Evolutionary conservation across 2,797 vertebrate species (phyloP), one percentile per base, ranked within the genome.

Genomic region (Schizopygopsis pylzovi): DNA sequence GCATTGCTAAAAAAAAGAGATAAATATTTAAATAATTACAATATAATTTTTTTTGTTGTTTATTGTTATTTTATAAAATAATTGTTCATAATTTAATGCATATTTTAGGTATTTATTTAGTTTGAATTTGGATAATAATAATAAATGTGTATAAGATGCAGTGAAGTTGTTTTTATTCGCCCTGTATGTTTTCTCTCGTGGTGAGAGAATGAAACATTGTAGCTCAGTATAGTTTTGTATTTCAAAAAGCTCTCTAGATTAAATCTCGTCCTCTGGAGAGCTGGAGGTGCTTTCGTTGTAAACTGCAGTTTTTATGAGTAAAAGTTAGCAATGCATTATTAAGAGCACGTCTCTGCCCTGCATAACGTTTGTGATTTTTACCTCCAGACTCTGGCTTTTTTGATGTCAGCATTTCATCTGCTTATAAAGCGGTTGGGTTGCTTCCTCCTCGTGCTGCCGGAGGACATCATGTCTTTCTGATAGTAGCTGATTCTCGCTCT

Each of bases 301-400:
- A 83, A 65, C 71, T 83, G 72, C 70, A 52, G n/a, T 73, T 87
- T 89, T 78, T 65, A 83, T 65, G 72, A 81, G 56, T 77, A 67
- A 84, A 86, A 75, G 39, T 75, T 56, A 70, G 70, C 82, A 73
- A 81, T 86, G 82, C 73, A 82, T 86, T 86, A 86, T 85, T 87
- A 88, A 83, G 54, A 56, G 49, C 73, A 47, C 47, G 37, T 84
- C 68, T 72, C 56, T 61, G 68, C 54, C 56, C 49, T 82, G 61
- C 28, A 0, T 59, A 67, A 37, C 47, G 37, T 54, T 79, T n/a
- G 68, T 52, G 45, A 37, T 73, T 79, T 63, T 61, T 82, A 25
- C n/a, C 63, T 85, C 84, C 67, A 45, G 71, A 84, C 83, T 45
- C 82, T 81, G 41, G 67, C 82, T 88, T 77, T 49, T 83, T 28